phyloP scores from a whole-genome alignment of 2,797 vertebrate species.

The Eulemur rubriventer region DNA sequence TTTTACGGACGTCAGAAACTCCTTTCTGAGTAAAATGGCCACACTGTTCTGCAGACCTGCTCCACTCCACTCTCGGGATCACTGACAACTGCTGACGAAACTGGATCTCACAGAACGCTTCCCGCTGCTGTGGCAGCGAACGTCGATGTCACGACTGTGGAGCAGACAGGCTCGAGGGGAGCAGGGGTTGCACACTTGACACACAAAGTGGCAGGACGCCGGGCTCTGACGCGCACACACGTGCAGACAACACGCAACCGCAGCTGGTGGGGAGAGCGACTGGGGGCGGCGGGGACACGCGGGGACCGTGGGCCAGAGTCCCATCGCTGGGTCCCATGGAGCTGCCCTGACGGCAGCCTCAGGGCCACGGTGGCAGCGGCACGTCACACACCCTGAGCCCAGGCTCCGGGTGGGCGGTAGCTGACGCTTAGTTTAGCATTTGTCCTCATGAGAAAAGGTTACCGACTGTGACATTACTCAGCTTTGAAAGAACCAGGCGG shows the following conservation, averaged over 20 bases:
- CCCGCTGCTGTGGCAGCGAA: background rate
- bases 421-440: background rate
- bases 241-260: background rate
- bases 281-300: background rate
- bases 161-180: background rate
- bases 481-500: background rate
- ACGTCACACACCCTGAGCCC: rapidly evolving
- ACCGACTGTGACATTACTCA: background rate
- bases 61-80: background rate
- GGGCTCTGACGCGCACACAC: background rate
- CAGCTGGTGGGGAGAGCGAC: background rate
- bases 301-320: too few species aligned
- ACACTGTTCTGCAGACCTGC: background rate
- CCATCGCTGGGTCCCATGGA: too few species aligned
- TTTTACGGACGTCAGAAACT: background rate
- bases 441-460: background rate
- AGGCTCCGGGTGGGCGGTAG: rapidly evolving
- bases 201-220: background rate
- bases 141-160: rapidly evolving
- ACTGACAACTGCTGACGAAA: background rate
- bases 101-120: background rate
- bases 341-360: background rate
- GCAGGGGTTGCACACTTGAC: background rate
- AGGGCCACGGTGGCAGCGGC: rapidly evolving
- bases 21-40: background rate